These are phyloP conservation scores for Parasteatoda lunata DNA, from an alignment of 2,888 invertebrate genomes.

Conservation along the genomic window DNA sequence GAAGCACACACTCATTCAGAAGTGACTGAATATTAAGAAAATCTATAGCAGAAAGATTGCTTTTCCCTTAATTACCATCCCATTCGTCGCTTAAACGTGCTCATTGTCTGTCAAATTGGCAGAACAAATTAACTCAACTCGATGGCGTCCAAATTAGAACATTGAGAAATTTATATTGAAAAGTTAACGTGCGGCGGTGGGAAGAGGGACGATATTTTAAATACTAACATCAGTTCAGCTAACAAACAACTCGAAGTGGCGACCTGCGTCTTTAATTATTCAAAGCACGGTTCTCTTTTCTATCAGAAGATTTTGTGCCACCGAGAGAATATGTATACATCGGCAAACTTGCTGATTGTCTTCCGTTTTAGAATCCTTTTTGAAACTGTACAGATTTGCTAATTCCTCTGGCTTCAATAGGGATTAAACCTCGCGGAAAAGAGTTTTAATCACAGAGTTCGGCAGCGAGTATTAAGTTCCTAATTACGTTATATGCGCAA, in stretches of 20 bases:
- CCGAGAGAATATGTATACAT: not conserved
- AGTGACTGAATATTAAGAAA: not conserved
- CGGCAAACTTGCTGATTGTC: constrained; percentile 36
- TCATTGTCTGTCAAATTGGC: not conserved
- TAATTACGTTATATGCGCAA: constrained; percentile 59
- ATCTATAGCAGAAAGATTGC: not conserved
- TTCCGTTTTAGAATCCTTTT: constrained; percentile 53
- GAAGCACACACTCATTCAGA: not conserved
- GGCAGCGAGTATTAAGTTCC: constrained; percentile 63
- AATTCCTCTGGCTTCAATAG: constrained; percentile 63
- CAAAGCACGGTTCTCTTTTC: constrained; percentile 44
- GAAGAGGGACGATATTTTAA: not conserved
- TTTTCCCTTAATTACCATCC: constrained; percentile 10
- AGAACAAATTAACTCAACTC: not conserved
- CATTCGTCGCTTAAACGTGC: not conserved
- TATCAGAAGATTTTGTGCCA: not conserved
- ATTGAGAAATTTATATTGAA: not conserved
- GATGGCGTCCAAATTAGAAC: constrained; percentile 27
- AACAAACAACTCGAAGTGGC: constrained; percentile 10
- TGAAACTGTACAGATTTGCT: constrained; percentile 65
- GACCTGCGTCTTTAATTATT: constrained; percentile 61
- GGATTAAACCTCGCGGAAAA: constrained; percentile 53
- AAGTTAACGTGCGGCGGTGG: constrained; percentile 6
- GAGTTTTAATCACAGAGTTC: constrained; percentile 65
- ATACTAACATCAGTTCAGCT: constrained; percentile 13